Base-by-base conservation (phyloP, 2,797 vertebrate species). In the Morelia viridis region DNA sequence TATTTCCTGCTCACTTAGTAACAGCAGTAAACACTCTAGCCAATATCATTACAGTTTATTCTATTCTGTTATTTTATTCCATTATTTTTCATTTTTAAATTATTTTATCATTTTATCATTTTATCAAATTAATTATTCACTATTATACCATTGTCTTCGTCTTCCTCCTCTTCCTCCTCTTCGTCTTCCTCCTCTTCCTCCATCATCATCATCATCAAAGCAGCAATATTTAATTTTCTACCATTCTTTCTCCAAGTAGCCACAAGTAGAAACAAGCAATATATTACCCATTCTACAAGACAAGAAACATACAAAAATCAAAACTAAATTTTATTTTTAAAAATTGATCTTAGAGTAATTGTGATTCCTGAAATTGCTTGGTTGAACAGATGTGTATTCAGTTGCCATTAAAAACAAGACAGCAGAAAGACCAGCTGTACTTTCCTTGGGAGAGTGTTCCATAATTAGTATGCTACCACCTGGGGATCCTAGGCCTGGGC, bases 51-150 rank as follows among this genome's bases (percentile, higher is more conserved):
- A 56, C 85, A 28, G 8, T 31, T 41, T 93, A 0, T 76, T 46
- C 28, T 90, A 28, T 7, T 91, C 5, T 64, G 31, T 4, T 9
- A 85, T n/a, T 68, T 91, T 4, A 93, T 41, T 76, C 6, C 35
- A 76, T 19, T 76, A 17, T 31, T 76, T 76, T 41, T 76, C 68
- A 76, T 41, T 76, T 76, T 50, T 76, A 9, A 76, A 10, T 76
- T 35, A 35, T 35, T 71, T 35, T 76, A 76, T 41, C 7, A 76
- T 76, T 71, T 35, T 76, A 76, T 41, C 3, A 76, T 76, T 76
- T 71, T 41, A 76, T 76, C 17, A 22, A 41, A 22, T 7, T 68
- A 89, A 60, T 90, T 94, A 91, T 68, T 89, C 83, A 91, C 35
- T 91, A 86, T 28, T 68, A 13, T 26, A 19, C 61, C 19, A 87